Conservation (phyloP, 2,113 vertebrate genomes). For the Galbula dea region DNA sequence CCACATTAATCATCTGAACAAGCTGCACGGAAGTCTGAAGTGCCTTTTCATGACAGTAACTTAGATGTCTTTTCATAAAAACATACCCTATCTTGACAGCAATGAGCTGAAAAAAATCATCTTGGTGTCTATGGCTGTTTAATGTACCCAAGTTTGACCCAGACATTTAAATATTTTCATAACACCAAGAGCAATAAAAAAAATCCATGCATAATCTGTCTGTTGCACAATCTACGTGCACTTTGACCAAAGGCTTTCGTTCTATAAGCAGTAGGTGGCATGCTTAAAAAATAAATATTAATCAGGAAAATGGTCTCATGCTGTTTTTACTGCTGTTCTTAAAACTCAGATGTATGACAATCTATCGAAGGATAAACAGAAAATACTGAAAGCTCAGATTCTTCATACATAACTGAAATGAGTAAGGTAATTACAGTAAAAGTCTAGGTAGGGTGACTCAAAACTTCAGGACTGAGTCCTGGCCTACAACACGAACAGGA, state of each 20-base stretch:
- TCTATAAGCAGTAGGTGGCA: constrained; percentile 39
- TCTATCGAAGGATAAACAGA: not conserved
- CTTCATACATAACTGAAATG: not conserved
- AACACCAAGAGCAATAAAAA: constrained; percentile 35
- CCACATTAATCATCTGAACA: constrained; percentile 29
- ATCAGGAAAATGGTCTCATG: not conserved
- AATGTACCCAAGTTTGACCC: constrained; percentile 27
- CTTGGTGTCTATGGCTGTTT: not conserved
- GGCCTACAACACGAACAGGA: not conserved
- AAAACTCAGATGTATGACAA: constrained; percentile 1
- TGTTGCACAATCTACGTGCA: not conserved
- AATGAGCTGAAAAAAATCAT: not conserved
- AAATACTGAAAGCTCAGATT: not conserved
- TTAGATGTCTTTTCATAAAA: constrained; percentile 28
- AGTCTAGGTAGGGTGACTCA: not conserved
- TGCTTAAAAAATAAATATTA: constrained; percentile 58
- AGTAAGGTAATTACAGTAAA: not conserved
- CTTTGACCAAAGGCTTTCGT: not conserved
- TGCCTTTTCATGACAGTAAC: constrained; percentile 18
- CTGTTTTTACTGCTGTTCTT: constrained; percentile 36
- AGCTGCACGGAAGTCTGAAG: constrained; percentile 23
- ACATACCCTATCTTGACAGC: not conserved
- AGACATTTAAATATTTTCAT: constrained; percentile 59
- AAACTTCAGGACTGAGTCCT: not conserved
- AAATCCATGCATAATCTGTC: not conserved